Base-by-base conservation (phyloP, 2,888 invertebrate species). In the Icerya purchasi region DNA sequence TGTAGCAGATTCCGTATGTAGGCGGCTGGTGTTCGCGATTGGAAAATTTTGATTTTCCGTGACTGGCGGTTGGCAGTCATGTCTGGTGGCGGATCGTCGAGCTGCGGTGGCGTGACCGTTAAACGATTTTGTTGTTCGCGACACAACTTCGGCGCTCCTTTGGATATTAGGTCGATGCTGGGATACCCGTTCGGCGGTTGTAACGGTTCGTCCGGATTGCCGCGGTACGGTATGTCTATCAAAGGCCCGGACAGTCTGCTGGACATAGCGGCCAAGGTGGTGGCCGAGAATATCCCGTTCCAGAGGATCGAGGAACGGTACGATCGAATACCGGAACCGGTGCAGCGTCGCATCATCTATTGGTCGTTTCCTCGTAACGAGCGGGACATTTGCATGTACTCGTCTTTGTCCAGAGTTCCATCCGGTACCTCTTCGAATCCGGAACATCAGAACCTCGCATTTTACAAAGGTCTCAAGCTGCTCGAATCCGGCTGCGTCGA, bases 331-430 rank as follows among this genome's bases (percentile, higher is more conserved):
- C 89, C 88, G 66, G 88, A 88, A 72, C 87, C 87, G 65, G 87
- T 88, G 71, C 88, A 88, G 73, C 78, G 84, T 67, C 78, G 86
- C 70, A 85, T 88, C 72, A 86, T 88, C 70, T 88, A 80, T 76
- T 88, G 87, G 86, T 86, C 87, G 65, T 88, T 88, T 75, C 89
- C 88, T 66, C 76, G 87, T 69, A 84, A 87, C 71, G 88, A 88
- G 73, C 77, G 83, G 70, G 87, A 87, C 75, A 87, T 89, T 72
- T 84, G 85, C 74, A 87, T 88, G 86, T 89, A 89, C 75, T 86
- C 86, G 67, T 86, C 86, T 66, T 77, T 86, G 74, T 76, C 79
- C 68, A 75, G 74, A 67, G 75, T 76, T 70, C 72, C 74, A 64
- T 72, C 74, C 61, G 72, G 73, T 67, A 72, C 69, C 66, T 64